Conservation (phyloP, 1,140 invertebrate species). For the Leguminivora glycinivorella region DNA sequence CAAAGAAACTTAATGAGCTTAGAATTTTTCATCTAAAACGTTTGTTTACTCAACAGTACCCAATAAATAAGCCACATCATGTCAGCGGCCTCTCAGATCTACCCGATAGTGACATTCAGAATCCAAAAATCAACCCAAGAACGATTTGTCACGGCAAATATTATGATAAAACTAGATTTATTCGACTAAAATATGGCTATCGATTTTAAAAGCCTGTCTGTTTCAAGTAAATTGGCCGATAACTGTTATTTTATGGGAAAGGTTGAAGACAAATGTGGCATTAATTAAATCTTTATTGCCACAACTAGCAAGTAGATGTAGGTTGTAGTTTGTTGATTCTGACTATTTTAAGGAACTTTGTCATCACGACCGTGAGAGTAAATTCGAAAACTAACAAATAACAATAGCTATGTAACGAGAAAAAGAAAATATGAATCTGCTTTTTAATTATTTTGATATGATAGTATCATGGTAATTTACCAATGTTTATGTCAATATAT, state of each 20-base stretch:
- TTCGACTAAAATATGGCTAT: constrained; percentile 7
- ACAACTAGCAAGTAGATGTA: neutral
- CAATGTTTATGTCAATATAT: too few species aligned
- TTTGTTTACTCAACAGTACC: constrained; percentile 36
- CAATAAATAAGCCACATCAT: constrained; percentile 40
- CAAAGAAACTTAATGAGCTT: too few species aligned
- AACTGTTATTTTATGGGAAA: constrained; percentile 11
- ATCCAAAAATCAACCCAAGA: constrained; percentile 34
- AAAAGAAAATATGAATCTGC: too few species aligned
- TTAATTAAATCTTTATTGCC: constrained; percentile 6
- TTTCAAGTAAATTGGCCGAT: neutral
- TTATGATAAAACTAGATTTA: constrained; percentile 35
- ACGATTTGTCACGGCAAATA: constrained; percentile 42
- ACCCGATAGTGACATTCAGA: constrained; percentile 32
- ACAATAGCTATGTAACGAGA: too few species aligned
- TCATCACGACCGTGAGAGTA: neutral
- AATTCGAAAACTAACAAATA: neutral
- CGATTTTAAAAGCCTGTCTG: constrained; percentile 17
- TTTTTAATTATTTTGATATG: too few species aligned
- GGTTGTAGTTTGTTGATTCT: neutral
- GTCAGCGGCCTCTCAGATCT: constrained; percentile 40
- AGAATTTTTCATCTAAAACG: neutral
- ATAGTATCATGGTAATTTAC: too few species aligned
- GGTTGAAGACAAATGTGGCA: neutral
- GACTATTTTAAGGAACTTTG: neutral